phyloP scores from a whole-genome alignment of 2,888 invertebrate genomes.

The Dynastes hyllus region DNA sequence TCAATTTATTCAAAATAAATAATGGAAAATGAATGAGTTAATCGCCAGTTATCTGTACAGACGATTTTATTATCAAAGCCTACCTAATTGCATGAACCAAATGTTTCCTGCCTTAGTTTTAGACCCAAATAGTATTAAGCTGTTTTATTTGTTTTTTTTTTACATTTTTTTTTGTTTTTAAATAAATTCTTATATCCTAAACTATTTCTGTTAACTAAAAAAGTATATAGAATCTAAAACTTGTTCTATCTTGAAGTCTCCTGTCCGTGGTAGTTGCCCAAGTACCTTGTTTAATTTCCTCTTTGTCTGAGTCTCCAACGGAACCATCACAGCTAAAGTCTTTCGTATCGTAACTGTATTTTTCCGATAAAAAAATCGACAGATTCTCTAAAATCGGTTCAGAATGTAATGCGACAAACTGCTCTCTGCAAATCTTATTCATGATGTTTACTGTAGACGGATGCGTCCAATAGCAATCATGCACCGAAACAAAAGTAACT shows the following conservation, averaged over 20 bases:
- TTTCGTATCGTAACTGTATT: constrained; percentile 78
- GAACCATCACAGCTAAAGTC: constrained; percentile 73
- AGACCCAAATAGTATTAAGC: no score
- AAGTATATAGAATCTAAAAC: constrained; percentile 89
- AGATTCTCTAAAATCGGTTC: constrained; percentile 93
- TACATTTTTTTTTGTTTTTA: neutral
- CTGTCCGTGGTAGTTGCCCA: constrained; percentile 80
- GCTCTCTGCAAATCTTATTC: constrained; percentile 97
- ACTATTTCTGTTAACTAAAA: constrained; percentile 79
- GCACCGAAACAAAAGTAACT: constrained; percentile 95
- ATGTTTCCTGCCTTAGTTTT: no score
- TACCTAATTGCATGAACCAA: no score
- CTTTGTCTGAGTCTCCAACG: constrained; percentile 74
- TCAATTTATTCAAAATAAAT: no score
- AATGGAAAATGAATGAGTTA: no score
- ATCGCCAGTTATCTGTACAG: no score
- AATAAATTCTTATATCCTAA: constrained; percentile 1
- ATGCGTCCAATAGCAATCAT: constrained; percentile 99
- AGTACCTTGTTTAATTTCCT: constrained; percentile 78
- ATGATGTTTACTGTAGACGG: constrained; percentile 88
- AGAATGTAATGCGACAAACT: constrained; percentile 96
- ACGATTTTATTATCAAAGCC: no score
- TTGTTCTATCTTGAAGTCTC: constrained; percentile 83
- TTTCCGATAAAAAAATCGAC: constrained; percentile 81
- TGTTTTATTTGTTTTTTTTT: constrained; percentile 34